Evolutionary conservation across 2,888 invertebrate genomes (phyloP).

Genomic region (Aphrophora alni): DNA sequence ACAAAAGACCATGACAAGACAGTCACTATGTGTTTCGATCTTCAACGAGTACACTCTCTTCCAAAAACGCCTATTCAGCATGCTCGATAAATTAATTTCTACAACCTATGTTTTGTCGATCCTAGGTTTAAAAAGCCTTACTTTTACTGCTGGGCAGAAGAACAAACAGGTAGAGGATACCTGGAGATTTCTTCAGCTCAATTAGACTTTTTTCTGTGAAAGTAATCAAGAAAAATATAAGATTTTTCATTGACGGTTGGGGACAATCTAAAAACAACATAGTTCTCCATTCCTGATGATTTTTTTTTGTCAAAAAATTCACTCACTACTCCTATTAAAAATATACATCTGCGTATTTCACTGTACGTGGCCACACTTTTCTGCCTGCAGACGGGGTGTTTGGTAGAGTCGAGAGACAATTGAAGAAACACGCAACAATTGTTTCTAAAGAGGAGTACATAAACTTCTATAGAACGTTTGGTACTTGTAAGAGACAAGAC

Average conservation of each 20-base stretch:
- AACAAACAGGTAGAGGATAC: not conserved
- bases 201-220: not conserved
- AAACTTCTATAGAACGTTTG: no score
- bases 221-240: no score
- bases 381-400: no score
- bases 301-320: not conserved
- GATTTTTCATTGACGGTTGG: not conserved
- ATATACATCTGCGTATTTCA: no score
- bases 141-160: conserved; percentile 12
- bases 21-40: conserved; percentile 1
- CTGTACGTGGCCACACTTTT: no score
- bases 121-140: not conserved
- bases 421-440: no score
- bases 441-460: no score
- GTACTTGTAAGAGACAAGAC: no score
- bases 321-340: not conserved
- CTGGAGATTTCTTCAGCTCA: not conserved
- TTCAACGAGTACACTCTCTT: conserved; percentile 6
- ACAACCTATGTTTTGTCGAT: conserved; percentile 9
- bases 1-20: not conserved
- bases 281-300: not conserved
- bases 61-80: not conserved
- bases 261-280: conserved; percentile 12
- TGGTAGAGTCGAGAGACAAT: no score
- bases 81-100: not conserved